Conservation (phyloP, 2,888 invertebrate genomes). For the Cryptocephalus primarius region DNA sequence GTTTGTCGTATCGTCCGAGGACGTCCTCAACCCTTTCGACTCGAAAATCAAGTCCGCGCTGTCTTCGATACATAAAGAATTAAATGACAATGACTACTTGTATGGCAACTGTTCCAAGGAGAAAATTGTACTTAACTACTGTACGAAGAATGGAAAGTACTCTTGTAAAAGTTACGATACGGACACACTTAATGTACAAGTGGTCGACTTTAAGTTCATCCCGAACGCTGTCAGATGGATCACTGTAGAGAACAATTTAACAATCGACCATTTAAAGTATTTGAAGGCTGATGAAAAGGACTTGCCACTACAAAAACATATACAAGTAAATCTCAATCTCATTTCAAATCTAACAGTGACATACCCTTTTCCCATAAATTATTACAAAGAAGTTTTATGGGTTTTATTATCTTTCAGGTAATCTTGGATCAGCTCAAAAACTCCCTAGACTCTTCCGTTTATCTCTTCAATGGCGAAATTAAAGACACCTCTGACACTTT, state of each 20-base stretch:
- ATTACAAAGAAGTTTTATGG: too few relatives aligned
- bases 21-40: constrained; percentile 47
- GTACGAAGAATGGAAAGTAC: constrained; percentile 42
- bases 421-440: constrained; percentile 41
- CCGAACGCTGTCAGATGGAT: constrained; percentile 63
- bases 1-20: constrained; percentile 60
- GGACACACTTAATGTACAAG: constrained; percentile 44
- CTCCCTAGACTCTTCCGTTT: constrained; percentile 51
- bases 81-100: constrained; percentile 46
- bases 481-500: constrained; percentile 51
- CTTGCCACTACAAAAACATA: constrained; percentile 56
- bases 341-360: too few relatives aligned
- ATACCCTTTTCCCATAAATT: too few relatives aligned
- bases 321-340: constrained; percentile 42
- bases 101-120: constrained; percentile 50
- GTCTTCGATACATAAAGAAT: constrained; percentile 44
- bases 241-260: constrained; percentile 62
- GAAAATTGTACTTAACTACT: constrained; percentile 53
- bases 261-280: constrained; percentile 65
- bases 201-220: constrained; percentile 69
- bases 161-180: constrained; percentile 57
- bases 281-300: constrained; percentile 51
- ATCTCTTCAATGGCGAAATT: constrained; percentile 64
- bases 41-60: constrained; percentile 46
- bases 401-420: too few relatives aligned